Conservation (phyloP, 2,888 invertebrate species). For the Micoletzkya japonica region DNA sequence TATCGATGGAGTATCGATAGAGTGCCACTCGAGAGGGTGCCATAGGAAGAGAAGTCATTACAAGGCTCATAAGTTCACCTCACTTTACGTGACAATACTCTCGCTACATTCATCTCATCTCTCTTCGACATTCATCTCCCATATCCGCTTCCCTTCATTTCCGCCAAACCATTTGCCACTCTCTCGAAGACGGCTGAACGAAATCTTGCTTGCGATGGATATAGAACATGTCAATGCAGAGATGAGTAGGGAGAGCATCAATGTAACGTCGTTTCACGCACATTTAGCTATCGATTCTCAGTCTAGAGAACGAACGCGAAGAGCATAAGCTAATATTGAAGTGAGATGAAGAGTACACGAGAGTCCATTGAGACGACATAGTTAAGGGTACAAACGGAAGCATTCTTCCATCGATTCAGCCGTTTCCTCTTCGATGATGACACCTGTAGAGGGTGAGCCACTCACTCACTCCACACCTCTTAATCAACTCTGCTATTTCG, state of each 20-base stretch:
- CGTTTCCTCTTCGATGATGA: neutral
- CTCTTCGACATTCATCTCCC: neutral
- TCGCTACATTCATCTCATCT: neutral
- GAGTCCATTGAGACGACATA: neutral
- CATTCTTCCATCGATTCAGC: conserved; percentile 15
- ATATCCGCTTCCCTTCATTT: neutral
- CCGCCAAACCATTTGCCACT: neutral
- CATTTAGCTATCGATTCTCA: too few species aligned
- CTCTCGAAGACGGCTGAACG: neutral
- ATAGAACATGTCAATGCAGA: conserved; percentile 8
- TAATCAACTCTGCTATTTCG: neutral
- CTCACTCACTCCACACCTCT: neutral
- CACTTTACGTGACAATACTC: too few species aligned
- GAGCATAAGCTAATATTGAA: too few species aligned
- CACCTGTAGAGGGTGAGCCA: neutral
- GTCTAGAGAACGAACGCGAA: too few species aligned
- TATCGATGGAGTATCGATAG: too few species aligned
- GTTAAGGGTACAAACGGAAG: conserved; percentile 24
- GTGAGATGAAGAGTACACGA: neutral
- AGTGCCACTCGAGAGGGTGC: too few species aligned
- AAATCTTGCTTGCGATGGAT: conserved; percentile 21
- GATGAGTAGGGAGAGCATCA: too few species aligned
- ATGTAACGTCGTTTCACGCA: too few species aligned
- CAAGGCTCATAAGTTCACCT: too few species aligned
- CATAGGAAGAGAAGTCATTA: too few species aligned